Base-by-base conservation (phyloP, 2,888 invertebrate species). In the Helobdella robusta region DNA sequence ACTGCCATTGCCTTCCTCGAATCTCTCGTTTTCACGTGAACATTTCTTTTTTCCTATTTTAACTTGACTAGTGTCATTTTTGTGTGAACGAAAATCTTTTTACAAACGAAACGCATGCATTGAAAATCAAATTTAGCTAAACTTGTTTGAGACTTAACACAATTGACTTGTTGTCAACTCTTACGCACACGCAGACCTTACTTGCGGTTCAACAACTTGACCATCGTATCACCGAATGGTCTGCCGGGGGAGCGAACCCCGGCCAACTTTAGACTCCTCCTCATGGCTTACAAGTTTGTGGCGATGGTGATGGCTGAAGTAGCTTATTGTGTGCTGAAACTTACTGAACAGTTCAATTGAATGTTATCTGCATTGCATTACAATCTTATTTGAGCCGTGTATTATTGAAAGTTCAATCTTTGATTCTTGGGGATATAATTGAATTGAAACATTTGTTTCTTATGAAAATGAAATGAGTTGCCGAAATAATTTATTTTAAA, bases 221-320 rank as follows among this genome's bases (percentile, higher is more conserved):
- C 86, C 0, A 75, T 89, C 56, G 82, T 89, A 1, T 86, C 86
- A 0, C 83, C 84, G 2, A 83, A 86, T 72, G 87, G 87, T 0
- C 73, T 86, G 54, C 85, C 76, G 1, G 79, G 78, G 23, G 77
- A 79, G 62, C 70, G 77, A 68, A 65, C 73, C 1, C 74, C 74
- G 1, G 75, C 76, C 67, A 69, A 72, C 30, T 68, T 74, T 18
- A 68, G 76, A 35, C 76, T 77, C 44, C 68, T 71, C 44, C 73
- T 78, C 72, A 65, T 75, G 46, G 70, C 70, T 0, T 54, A 60
- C 20, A 70, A 69, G 73, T 72, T 35, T n/a, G 66, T 32, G 50
- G n/a, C n/a, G n/a, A 18, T 23, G 54, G 54, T n/a, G 20, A n/a
- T n/a, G 50, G 23, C 20, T 6, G 50, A 50, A 11, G 50, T 8